Base-by-base conservation (phyloP, 2,797 vertebrate genomes). In the Xerus rutilus region DNA sequence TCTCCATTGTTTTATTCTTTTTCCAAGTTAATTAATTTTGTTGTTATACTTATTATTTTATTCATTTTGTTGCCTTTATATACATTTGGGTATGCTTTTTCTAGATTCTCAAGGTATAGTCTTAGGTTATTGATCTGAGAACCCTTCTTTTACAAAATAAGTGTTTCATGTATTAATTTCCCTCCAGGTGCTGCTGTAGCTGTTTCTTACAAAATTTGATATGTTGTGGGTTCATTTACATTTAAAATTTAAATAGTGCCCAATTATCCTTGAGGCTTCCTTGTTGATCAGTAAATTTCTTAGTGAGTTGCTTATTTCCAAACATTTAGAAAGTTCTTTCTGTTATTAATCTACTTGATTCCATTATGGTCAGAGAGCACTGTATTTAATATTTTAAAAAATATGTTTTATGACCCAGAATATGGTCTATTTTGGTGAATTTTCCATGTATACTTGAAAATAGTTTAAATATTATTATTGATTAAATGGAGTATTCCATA, bases 21-120 rank as follows among this genome's bases (percentile, higher is more conserved):
- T 69, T 67, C 49, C 13, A 67, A 17, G 82, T 93, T 82, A 30
- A 59, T 81, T 90, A 7, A 65, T 89, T 87, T 96, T 47, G 45
- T 47, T 47, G 45, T 47, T 47, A 39, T 9, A 52, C 43, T 89
- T 87, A 65, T 59, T 85, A 72, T 52, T 96, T 64, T 89, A 43
- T 81, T 87, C 23, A 6, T 86, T 78, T 35, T 72, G 14, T 15
- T 89, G 87, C 13, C 15, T 87, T 86, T 93, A 54, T 11, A 21
- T 65, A 93, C 69, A 69, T 14, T 18, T 69, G 47, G 14, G 17
- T 89, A 8, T 83, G 86, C 35, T 73, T 89, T 65, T 74, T 32
- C 69, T 92, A 70, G 28, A 35, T 85, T 67, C 47, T 59, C 83
- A 65, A 86, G 18, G 12, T 62, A 4, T 32, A 93, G 78, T 10